A percentile compares a stretch with the other conserved stretches of the same genome.
Evolutionary conservation across 2,113 vertebrate species (phyloP).

Genomic region (Nesoenas mayeri): DNA sequence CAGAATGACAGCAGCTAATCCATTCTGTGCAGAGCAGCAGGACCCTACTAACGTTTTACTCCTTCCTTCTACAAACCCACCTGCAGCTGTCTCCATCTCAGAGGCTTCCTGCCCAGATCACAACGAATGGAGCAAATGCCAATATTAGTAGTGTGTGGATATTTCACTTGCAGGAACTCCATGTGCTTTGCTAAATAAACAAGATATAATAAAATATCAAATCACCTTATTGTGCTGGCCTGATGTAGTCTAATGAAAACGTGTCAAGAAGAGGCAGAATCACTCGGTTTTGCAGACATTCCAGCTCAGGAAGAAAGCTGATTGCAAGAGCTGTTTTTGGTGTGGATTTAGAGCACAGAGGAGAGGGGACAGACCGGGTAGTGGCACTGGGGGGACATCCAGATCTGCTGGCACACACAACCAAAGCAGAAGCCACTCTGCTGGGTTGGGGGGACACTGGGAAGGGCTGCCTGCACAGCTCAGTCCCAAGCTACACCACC

Average conservation of each 20-base stretch:
- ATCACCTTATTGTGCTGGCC: not conserved
- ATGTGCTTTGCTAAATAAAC: not conserved
- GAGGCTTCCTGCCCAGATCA: not conserved
- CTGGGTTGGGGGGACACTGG: not conserved
- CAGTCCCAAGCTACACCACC: not conserved
- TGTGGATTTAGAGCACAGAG: not conserved
- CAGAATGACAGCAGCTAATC: not conserved
- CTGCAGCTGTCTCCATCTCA: not conserved
- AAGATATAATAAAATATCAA: not conserved
- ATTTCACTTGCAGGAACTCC: not conserved
- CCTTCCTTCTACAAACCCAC: not conserved
- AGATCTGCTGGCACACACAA: not conserved
- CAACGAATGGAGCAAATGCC: not conserved
- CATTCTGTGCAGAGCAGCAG: not conserved
- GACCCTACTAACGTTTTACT: not conserved
- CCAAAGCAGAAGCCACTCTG: not conserved
- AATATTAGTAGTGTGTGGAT: rapidly evolving
- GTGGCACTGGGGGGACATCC: not conserved
- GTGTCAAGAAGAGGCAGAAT: rapidly evolving
- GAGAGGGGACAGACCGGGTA: not conserved
- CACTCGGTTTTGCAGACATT: not conserved
- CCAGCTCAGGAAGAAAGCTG: not conserved
- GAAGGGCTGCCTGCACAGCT: not conserved
- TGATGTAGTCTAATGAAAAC: not conserved
- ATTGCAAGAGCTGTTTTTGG: not conserved